Evolutionary conservation across 2,113 vertebrate genomes (phyloP).

Genomic region (Poecile atricapillus): DNA sequence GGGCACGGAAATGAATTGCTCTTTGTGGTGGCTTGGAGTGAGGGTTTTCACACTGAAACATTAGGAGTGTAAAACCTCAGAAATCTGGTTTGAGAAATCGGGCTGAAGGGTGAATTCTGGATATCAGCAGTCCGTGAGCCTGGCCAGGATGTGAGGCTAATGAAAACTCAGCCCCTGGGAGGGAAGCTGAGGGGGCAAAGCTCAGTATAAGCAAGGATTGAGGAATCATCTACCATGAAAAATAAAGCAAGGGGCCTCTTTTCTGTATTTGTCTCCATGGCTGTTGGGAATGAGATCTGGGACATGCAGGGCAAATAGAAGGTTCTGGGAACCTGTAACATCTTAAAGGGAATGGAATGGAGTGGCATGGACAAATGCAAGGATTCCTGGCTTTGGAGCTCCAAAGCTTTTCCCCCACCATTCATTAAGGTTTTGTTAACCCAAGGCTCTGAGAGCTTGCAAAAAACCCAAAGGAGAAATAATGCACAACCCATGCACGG

Average conservation of each 20-base stretch:
- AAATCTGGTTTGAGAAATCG: constrained; percentile 8
- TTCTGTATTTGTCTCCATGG: background rate
- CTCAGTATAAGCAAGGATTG: background rate
- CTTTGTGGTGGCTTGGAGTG: background rate
- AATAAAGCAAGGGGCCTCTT: background rate
- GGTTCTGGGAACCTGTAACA: background rate
- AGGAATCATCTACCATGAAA: background rate
- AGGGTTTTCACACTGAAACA: constrained; percentile 1
- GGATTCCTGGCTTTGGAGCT: background rate
- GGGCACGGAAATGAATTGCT: background rate
- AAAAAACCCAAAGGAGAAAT: background rate
- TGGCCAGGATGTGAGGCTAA: background rate
- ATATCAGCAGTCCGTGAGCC: background rate
- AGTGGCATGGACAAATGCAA: background rate
- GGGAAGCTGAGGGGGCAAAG: background rate
- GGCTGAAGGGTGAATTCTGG: background rate
- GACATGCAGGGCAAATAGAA: background rate
- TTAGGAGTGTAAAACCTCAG: background rate
- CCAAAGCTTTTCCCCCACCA: background rate
- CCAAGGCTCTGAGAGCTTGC: background rate
- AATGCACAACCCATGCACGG: background rate
- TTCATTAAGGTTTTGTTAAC: background rate
- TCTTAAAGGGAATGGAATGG: background rate
- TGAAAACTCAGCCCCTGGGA: background rate
- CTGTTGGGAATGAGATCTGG: background rate